Evolutionary conservation across 2,113 vertebrate species (phyloP).

Genomic region (Bubo blakistoni): DNA sequence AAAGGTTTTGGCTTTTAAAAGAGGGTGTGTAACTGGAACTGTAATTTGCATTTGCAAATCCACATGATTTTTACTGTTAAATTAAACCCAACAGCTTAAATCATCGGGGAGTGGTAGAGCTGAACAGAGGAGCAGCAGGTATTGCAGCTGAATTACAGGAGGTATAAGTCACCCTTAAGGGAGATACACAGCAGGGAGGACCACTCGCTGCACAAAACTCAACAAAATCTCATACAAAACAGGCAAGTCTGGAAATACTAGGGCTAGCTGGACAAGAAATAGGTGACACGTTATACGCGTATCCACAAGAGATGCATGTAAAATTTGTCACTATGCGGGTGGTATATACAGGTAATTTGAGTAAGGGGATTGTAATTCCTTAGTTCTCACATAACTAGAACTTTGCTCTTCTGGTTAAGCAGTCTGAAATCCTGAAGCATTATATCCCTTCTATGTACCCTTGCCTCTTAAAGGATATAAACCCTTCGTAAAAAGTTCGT

Average conservation of each 20-base stretch:
- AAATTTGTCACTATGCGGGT: background rate
- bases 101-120: background rate
- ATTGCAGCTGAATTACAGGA: background rate
- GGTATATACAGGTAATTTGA: background rate
- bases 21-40: background rate
- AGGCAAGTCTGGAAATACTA: background rate
- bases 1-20: background rate
- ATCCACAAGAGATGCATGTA: background rate
- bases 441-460: background rate
- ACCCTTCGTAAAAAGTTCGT: background rate
- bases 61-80: background rate
- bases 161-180: background rate
- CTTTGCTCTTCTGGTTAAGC: background rate
- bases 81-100: background rate
- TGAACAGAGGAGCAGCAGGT: background rate
- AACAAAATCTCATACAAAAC: background rate
- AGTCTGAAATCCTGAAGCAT: background rate
- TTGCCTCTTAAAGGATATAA: background rate
- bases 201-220: background rate
- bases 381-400: background rate
- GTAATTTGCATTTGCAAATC: background rate
- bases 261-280: constrained; percentile 10
- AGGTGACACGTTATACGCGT: background rate
- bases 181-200: background rate
- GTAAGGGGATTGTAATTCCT: background rate